Evolutionary conservation across 2,797 vertebrate species (phyloP).

Genomic region (Chelmon rostratus): DNA sequence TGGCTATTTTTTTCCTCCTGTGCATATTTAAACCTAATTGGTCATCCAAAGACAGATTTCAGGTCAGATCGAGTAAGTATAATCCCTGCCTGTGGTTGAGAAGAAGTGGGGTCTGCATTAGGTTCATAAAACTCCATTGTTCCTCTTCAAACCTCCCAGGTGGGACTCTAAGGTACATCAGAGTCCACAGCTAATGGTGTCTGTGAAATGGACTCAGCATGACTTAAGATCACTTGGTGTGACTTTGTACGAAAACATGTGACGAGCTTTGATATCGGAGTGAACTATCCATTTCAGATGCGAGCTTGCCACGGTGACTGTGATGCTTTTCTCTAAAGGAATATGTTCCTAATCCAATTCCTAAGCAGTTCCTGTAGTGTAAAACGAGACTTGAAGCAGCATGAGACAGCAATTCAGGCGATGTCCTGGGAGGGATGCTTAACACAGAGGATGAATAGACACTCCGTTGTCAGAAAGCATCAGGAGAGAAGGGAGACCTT

Average conservation of each 20-base stretch:
- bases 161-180: constrained; percentile 46
- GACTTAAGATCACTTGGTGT: constrained; percentile 60
- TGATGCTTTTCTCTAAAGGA: constrained; percentile 67
- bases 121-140: constrained; percentile 45
- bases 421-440: constrained; percentile 72
- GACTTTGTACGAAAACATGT: constrained; percentile 67
- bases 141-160: constrained; percentile 53
- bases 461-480: constrained; percentile 74
- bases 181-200: constrained; percentile 50
- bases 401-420: constrained; percentile 80
- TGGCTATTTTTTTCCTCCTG: constrained; percentile 6
- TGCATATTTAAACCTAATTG: constrained; percentile 56
- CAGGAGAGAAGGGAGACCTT: constrained; percentile 75
- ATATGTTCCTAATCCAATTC: constrained; percentile 77
- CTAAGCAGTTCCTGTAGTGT: constrained; percentile 71
- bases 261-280: constrained; percentile 67
- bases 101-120: constrained; percentile 28
- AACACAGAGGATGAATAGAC: constrained; percentile 79
- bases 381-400: constrained; percentile 78
- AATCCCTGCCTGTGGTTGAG: constrained; percentile 53
- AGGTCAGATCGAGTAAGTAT: constrained; percentile 18
- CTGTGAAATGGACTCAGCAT: constrained; percentile 66
- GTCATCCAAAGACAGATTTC: constrained; percentile 54
- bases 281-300: constrained; percentile 63
- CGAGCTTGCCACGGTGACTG: constrained; percentile 48